Conservation (phyloP, 1,140 invertebrate species). For the Pachyrhynchus sulphureomaculatus region DNA sequence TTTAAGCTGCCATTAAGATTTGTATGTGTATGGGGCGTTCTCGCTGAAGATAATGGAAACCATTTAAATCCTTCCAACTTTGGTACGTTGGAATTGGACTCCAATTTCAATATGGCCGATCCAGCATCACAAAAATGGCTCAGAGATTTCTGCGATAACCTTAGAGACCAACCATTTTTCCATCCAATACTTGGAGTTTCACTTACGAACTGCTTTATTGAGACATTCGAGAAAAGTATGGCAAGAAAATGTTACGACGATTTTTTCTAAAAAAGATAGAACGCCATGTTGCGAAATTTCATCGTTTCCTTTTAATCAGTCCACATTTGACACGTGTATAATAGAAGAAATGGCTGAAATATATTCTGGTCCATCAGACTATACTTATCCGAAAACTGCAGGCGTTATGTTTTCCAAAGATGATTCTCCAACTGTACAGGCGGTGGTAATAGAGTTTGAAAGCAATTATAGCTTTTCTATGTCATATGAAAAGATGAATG, state of each 20-base stretch:
- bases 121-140: conserved; percentile 83
- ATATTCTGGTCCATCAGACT: conserved; percentile 70
- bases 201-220: conserved; percentile 89
- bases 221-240: conserved; percentile 84
- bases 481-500: conserved; percentile 77
- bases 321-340: conserved; percentile 78
- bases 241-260: conserved; percentile 72
- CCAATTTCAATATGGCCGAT: conserved; percentile 77
- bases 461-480: conserved; percentile 80
- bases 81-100: conserved; percentile 76
- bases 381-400: conserved; percentile 72
- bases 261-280: conserved; percentile 61
- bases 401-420: conserved; percentile 79
- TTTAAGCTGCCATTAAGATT: conserved; percentile 75
- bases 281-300: conserved; percentile 79
- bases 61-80: conserved; percentile 77
- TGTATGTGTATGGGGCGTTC: conserved; percentile 92
- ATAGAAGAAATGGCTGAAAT: conserved; percentile 72
- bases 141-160: conserved; percentile 74
- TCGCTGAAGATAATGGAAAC: conserved; percentile 84
- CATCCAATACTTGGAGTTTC: conserved; percentile 69
- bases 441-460: conserved; percentile 86
- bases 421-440: conserved; percentile 64
- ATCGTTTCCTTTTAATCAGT: conserved; percentile 74
- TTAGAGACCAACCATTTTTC: conserved; percentile 82